These are phyloP conservation scores for Drosophila eugracilis DNA, from an alignment of 1,140 invertebrate species.

Conservation along the genomic window DNA sequence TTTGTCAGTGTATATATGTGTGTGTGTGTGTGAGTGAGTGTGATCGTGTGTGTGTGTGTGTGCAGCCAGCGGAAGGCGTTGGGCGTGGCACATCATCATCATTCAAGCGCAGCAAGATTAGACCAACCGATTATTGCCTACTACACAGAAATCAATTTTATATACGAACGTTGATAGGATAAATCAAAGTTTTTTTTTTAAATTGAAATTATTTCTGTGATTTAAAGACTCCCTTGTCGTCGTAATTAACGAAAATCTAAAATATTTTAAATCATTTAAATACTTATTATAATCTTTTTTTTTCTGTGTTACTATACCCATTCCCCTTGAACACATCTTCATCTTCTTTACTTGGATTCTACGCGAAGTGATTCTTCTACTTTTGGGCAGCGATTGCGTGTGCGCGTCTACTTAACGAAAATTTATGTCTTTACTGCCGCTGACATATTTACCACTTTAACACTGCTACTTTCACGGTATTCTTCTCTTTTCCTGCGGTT, in stretches of 20 bases:
- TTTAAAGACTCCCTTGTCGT: no score
- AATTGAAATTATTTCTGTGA: neutral
- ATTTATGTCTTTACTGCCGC: conserved; percentile 76
- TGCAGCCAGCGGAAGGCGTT: conserved; percentile 1
- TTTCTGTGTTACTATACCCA: neutral
- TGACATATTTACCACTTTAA: conserved; percentile 84
- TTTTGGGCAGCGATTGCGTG: conserved; percentile 60
- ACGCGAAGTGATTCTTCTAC: conserved; percentile 24
- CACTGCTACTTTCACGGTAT: conserved; percentile 27
- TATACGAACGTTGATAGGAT: no score
- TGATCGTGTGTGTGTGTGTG: conserved; percentile 6
- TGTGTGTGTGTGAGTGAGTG: conserved; percentile 5
- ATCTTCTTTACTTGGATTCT: conserved; percentile 12
- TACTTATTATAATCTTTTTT: neutral
- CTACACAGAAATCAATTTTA: conserved; percentile 5
- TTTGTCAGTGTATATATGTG: conserved; percentile 31
- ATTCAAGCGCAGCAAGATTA: conserved; percentile 80
- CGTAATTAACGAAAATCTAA: no score
- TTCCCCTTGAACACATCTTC: neutral
- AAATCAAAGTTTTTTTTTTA: no score
- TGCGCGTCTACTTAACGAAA: conserved; percentile 81
- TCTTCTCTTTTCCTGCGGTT: conserved; percentile 7
- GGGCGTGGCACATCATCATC: conserved; percentile 81
- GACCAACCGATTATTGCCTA: conserved; percentile 67
- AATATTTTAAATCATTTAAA: neutral